Percentiles rank a stretch among this genome's conserved stretches.
These are phyloP conservation scores for Pedionomus torquatus DNA, from an alignment of 2,113 vertebrate species.

Conservation along the genomic window DNA sequence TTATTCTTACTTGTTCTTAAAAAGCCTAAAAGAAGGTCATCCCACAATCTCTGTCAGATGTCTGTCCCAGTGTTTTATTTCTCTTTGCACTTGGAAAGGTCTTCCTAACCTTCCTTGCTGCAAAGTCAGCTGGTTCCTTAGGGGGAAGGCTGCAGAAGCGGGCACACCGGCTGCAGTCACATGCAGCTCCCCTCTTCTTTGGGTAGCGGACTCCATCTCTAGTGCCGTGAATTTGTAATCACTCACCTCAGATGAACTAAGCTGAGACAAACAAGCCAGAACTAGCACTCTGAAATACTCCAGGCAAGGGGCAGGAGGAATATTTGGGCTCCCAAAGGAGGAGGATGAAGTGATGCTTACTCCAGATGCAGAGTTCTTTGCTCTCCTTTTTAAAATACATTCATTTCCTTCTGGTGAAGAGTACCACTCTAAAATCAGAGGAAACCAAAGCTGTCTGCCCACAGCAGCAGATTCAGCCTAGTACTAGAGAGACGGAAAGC, in stretches of 20 bases:
- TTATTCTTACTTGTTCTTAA: neutral
- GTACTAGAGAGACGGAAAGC: neutral
- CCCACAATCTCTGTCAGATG: neutral
- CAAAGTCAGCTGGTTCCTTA: constrained; percentile 46
- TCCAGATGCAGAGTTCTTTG: neutral
- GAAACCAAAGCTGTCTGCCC: neutral
- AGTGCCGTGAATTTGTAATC: neutral
- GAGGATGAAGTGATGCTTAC: neutral
- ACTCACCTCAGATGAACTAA: constrained; percentile 2
- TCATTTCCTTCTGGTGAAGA: neutral
- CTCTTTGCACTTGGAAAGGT: constrained; percentile 18
- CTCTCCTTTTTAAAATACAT: neutral
- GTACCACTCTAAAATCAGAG: neutral
- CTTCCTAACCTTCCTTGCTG: constrained; percentile 53
- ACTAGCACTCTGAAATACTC: neutral
- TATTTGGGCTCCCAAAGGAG: neutral
- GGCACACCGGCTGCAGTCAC: constrained; percentile 5
- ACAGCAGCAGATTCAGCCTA: neutral
- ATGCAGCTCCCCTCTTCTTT: neutral
- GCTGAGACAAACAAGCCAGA: neutral
- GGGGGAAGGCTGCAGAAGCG: constrained; percentile 12
- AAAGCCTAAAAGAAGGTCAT: neutral
- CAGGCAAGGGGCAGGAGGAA: neutral
- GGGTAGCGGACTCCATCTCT: neutral
- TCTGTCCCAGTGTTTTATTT: neutral